Conservation (phyloP, 2,888 invertebrate species). For the Cryptocephalus moraei region DNA sequence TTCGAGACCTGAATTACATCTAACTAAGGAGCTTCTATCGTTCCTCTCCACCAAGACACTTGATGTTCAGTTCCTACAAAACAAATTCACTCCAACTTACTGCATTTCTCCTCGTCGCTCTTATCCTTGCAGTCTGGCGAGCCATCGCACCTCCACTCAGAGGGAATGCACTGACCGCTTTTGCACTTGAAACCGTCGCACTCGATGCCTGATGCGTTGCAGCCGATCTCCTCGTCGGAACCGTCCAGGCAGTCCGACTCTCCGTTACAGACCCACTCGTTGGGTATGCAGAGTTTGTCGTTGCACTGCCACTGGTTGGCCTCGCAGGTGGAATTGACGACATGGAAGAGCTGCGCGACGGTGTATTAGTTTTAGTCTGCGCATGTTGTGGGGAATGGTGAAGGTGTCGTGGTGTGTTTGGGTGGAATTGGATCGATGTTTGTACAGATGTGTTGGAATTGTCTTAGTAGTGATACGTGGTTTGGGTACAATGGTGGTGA, state of each 20-base stretch:
- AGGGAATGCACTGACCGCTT: constrained; percentile 44
- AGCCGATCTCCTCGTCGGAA: constrained; percentile 37
- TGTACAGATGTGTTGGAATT: too few relatives aligned
- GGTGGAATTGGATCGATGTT: too few relatives aligned
- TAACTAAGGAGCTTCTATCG: too few relatives aligned
- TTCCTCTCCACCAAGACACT: too few relatives aligned
- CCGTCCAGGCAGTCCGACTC: constrained; percentile 34
- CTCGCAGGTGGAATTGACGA: constrained; percentile 22
- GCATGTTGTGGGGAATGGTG: too few relatives aligned
- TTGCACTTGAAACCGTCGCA: constrained; percentile 56
- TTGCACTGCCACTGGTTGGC: constrained; percentile 31
- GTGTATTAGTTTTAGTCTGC: too few relatives aligned
- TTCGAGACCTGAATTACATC: background rate
- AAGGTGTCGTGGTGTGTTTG: too few relatives aligned
- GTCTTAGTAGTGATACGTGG: too few relatives aligned
- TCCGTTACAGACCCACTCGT: constrained; percentile 35
- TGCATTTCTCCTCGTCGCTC: constrained; percentile 44
- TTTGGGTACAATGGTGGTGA: too few relatives aligned
- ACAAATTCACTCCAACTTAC: constrained; percentile 34
- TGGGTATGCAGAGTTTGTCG: constrained; percentile 26
- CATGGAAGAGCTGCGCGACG: background rate
- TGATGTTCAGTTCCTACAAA: too few relatives aligned
- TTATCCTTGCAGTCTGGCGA: constrained; percentile 48
- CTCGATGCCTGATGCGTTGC: constrained; percentile 31
- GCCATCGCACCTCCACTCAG: constrained; percentile 46